Percentiles rank a stretch among this genome's conserved stretches.
phyloP scores from a whole-genome alignment of 2,113 vertebrate species.

The Poecilia latipinna region DNA sequence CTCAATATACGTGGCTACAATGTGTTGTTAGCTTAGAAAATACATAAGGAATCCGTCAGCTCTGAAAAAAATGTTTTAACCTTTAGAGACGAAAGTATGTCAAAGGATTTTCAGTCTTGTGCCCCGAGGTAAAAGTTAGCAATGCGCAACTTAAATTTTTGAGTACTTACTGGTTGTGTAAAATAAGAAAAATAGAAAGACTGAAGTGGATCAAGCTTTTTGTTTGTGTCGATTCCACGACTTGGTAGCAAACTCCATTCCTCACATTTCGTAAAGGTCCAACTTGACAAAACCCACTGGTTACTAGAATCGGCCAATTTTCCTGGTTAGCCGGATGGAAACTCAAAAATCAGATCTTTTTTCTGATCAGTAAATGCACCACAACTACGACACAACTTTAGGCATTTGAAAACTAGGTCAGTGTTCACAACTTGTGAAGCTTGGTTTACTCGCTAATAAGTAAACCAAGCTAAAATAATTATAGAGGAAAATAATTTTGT shows the following conservation, averaged over 20 bases:
- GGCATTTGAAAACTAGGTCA: too few relatives aligned
- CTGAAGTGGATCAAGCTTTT: neutral
- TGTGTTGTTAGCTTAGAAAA: slow-evolving; percentile 11
- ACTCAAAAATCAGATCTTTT: too few relatives aligned
- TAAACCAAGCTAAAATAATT: too few relatives aligned
- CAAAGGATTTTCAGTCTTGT: neutral
- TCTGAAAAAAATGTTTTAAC: slow-evolving; percentile 21
- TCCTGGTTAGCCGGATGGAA: too few relatives aligned
- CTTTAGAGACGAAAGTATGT: slow-evolving; percentile 1
- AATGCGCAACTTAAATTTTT: too few relatives aligned
- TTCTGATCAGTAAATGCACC: too few relatives aligned
- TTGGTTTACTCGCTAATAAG: too few relatives aligned
- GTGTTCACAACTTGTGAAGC: too few relatives aligned
- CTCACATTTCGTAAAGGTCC: neutral
- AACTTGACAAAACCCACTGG: neutral
- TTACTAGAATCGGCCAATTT: too few relatives aligned
- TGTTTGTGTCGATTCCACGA: neutral
- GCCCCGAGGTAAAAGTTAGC: neutral
- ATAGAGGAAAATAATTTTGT: neutral
- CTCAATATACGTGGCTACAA: slow-evolving; percentile 26
- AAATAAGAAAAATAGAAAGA: neutral
- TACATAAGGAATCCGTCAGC: neutral
- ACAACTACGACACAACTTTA: too few relatives aligned
- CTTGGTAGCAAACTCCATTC: neutral
- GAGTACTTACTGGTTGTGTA: neutral